These are phyloP conservation scores for Saturnia japonica DNA, from an alignment of 2,888 invertebrate genomes.

Conservation along the genomic window DNA sequence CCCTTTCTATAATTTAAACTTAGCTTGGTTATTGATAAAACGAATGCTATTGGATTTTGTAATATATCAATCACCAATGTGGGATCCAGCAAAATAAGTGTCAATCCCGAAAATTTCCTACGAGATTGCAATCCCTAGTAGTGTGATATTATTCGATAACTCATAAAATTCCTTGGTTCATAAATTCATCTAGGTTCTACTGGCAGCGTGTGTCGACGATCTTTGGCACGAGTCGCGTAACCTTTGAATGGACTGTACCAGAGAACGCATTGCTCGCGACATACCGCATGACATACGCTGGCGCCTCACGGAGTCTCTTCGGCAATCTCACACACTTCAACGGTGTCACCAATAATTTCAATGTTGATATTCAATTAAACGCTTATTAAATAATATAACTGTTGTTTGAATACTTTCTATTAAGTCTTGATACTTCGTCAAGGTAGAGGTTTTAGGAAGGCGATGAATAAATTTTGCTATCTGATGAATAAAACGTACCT, in stretches of 20 bases:
- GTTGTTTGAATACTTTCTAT: conserved; percentile 20
- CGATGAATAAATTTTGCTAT: too few species aligned
- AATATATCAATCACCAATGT: too few species aligned
- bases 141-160: too few species aligned
- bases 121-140: too few species aligned
- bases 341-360: conserved; percentile 81
- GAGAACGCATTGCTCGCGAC: conserved; percentile 83
- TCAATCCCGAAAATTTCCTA: too few species aligned
- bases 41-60: too few species aligned
- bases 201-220: conserved; percentile 88
- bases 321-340: conserved; percentile 84
- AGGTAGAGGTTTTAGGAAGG: not conserved
- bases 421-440: not conserved
- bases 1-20: too few species aligned
- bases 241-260: conserved; percentile 90
- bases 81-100: too few species aligned
- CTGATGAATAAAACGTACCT: too few species aligned
- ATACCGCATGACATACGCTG: conserved; percentile 91
- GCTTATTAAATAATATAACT: not conserved
- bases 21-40: too few species aligned
- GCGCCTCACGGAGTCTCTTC: conserved; percentile 85
- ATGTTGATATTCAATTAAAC: conserved; percentile 29
- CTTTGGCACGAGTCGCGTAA: conserved; percentile 88
- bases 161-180: too few species aligned
- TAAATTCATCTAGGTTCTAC: conserved; percentile 83